These are phyloP conservation scores for Lamprotornis superbus DNA, from an alignment of 2,113 vertebrate genomes.

Conservation along the genomic window DNA sequence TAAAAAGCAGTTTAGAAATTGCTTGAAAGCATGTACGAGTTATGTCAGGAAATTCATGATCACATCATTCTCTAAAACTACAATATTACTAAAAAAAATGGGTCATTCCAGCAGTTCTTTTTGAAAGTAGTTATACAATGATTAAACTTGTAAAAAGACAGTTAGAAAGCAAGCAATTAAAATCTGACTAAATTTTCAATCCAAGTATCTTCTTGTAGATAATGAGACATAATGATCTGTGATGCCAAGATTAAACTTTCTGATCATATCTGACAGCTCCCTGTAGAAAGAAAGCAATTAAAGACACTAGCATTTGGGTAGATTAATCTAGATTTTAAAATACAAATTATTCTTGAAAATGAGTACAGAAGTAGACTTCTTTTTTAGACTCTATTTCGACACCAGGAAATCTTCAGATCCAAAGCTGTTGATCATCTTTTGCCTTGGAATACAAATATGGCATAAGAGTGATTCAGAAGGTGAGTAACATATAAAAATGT, in stretches of 20 bases:
- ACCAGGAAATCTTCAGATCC: neutral
- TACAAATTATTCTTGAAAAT: neutral
- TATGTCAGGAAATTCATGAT: neutral
- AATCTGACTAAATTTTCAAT: neutral
- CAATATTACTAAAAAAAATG: neutral
- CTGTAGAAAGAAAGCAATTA: neutral
- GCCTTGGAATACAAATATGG: neutral
- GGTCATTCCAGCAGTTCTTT: neutral
- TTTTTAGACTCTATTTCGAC: neutral
- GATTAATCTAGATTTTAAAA: neutral
- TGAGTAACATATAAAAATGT: neutral
- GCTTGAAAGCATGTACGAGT: neutral
- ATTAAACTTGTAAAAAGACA: neutral
- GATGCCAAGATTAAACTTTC: neutral
- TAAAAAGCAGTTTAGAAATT: neutral
- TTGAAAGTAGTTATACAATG: neutral
- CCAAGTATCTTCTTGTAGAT: neutral
- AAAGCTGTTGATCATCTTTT: neutral
- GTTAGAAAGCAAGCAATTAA: neutral
- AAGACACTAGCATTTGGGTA: neutral
- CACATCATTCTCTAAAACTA: neutral
- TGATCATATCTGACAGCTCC: neutral
- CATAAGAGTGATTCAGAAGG: neutral
- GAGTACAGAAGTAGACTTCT: rapidly evolving
- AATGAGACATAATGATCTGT: neutral